Evolutionary conservation across 2,888 invertebrate genomes (phyloP).

Genomic region (Drosophila mulleri): DNA sequence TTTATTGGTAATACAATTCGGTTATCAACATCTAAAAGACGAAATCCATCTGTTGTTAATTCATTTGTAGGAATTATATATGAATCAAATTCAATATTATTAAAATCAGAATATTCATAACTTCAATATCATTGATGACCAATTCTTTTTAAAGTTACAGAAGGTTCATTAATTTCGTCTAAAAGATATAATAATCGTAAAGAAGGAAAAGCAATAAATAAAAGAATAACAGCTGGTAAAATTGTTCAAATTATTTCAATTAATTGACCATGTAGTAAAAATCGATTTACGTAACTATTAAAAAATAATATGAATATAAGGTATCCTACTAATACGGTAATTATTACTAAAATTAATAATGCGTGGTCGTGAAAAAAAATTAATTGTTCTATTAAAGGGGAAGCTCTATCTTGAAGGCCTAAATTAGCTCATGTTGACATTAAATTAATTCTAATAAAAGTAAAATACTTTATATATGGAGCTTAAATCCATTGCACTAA

Average conservation of each 20-base stretch:
- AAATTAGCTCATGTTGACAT: conserved; percentile 86
- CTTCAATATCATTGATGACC: conserved; percentile 1
- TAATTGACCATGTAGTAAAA: conserved; percentile 87
- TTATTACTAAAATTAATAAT: conserved; percentile 88
- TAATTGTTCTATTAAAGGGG: conserved; percentile 89
- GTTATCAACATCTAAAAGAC: neutral
- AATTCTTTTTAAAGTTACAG: conserved; percentile 87
- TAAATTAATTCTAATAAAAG: conserved; percentile 87
- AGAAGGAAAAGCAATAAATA: conserved; percentile 88
- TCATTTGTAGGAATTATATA: neutral
- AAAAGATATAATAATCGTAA: conserved; percentile 87
- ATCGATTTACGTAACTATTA: conserved; percentile 87
- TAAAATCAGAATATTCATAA: conserved; percentile 1
- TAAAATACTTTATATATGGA: conserved; percentile 88
- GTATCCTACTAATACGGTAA: conserved; percentile 87
- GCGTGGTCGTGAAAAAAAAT: conserved; percentile 88
- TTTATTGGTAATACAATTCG: neutral
- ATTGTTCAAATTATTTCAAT: conserved; percentile 89
- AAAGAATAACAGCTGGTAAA: conserved; percentile 87
- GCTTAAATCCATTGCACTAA: conserved; percentile 89
- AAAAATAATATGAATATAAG: conserved; percentile 87
- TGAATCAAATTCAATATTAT: neutral
- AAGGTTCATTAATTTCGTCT: conserved; percentile 88
- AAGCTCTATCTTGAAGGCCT: conserved; percentile 87
- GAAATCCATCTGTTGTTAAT: neutral